A percentile compares a stretch with the other conserved stretches of the same genome.
These are phyloP conservation scores for Pseudococcus viburni DNA, from an alignment of 2,888 invertebrate species.

Conservation along the genomic window DNA sequence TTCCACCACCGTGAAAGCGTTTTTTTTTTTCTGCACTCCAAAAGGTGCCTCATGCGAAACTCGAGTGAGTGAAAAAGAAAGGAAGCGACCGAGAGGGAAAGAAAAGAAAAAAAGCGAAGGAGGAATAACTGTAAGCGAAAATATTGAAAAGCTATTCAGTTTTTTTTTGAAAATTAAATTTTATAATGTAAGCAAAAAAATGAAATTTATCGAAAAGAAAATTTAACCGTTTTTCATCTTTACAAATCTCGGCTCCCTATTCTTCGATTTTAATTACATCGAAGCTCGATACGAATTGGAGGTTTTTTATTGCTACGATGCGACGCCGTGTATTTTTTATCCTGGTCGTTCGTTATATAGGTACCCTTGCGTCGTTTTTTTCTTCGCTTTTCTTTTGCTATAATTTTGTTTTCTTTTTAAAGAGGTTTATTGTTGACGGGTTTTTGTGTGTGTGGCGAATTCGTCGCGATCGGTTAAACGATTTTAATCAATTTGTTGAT, in stretches of 20 bases:
- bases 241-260: neutral
- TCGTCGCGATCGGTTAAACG: conserved; percentile 8
- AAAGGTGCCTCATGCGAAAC: neutral
- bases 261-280: conserved; percentile 37
- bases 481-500: neutral
- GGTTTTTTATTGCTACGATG: neutral
- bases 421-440: neutral
- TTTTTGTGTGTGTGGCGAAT: neutral
- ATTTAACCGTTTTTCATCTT: conserved; percentile 7
- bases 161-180: conserved; percentile 49
- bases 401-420: neutral
- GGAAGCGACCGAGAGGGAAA: neutral
- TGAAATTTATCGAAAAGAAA: conserved; percentile 49
- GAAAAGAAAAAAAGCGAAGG: neutral
- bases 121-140: conserved; percentile 20
- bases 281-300: conserved; percentile 33
- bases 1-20: conserved; percentile 11
- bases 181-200: conserved; percentile 55
- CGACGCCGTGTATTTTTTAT: neutral
- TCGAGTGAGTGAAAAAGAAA: neutral
- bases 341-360: neutral
- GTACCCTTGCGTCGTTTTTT: neutral
- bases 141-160: conserved; percentile 46
- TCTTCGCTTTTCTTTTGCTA: neutral
- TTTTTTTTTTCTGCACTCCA: neutral